Conservation (phyloP, 2,113 vertebrate species). For the Camelus bactrianus region DNA sequence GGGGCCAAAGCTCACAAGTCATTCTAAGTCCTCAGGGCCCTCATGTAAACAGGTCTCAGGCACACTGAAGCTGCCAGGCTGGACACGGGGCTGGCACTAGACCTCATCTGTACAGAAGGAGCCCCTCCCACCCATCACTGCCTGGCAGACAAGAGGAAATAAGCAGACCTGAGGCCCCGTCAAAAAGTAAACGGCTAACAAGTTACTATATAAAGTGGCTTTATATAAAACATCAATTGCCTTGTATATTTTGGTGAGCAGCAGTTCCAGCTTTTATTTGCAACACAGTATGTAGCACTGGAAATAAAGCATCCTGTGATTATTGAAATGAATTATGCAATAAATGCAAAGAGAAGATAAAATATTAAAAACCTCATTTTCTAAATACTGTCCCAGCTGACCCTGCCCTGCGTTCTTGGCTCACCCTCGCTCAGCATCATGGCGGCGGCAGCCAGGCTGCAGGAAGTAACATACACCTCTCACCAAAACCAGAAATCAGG, state of each 20-base stretch:
- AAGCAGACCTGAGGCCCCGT: background rate
- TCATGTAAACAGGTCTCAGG: background rate
- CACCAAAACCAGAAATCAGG: background rate
- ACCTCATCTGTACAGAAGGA: background rate
- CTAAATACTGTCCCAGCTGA: slow-evolving; percentile 75
- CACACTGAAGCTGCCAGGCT: background rate
- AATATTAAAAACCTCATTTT: slow-evolving; percentile 92
- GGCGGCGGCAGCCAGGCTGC: background rate
- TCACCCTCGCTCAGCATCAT: background rate
- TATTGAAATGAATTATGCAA: slow-evolving; percentile 86
- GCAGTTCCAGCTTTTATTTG: slow-evolving; percentile 89
- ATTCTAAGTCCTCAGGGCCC: background rate
- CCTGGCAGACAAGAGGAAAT: background rate
- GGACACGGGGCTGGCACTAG: background rate
- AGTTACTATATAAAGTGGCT: slow-evolving; percentile 87
- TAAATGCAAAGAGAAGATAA: slow-evolving; percentile 89
- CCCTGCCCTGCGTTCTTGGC: background rate
- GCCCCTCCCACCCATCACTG: too few relatives aligned
- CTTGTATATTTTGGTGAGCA: slow-evolving; percentile 91
- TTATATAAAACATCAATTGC: slow-evolving; percentile 87
- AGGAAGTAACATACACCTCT: background rate
- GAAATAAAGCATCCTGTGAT: slow-evolving; percentile 86
- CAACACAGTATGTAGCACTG: slow-evolving; percentile 86
- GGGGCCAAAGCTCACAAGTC: background rate
- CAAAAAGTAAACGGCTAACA: slow-evolving; percentile 65